Percentiles rank a stretch among this genome's conserved stretches.
These are phyloP conservation scores for Apis florea DNA, from an alignment of 1,140 invertebrate species.

Conservation along the genomic window DNA sequence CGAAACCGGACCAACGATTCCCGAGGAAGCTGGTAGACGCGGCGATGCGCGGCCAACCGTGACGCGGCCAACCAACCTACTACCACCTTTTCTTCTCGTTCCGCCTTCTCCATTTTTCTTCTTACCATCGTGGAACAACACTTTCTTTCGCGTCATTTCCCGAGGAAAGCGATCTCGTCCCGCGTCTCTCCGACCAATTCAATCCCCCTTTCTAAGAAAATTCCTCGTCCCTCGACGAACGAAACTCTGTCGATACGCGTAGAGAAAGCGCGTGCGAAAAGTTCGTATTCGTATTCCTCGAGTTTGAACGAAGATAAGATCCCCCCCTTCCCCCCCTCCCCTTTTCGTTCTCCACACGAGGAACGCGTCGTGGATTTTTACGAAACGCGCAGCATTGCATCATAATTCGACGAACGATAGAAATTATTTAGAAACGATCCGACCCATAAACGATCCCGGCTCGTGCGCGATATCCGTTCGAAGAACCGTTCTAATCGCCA, in stretches of 20 bases:
- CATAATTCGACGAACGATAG: not conserved
- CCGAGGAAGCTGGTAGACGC: not conserved
- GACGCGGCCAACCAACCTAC: constrained; percentile 8
- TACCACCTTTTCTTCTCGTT: not conserved
- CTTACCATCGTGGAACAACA: constrained; percentile 14
- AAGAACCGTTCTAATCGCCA: not conserved
- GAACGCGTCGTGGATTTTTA: not conserved
- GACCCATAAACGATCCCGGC: not conserved
- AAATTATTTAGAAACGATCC: not conserved
- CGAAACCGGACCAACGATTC: constrained; percentile 19
- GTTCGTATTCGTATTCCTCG: too few relatives aligned
- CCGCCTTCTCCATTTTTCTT: constrained; percentile 8
- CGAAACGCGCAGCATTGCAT: not conserved
- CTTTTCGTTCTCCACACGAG: too few relatives aligned
- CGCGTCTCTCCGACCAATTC: too few relatives aligned
- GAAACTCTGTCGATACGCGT: too few relatives aligned
- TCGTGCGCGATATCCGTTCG: not conserved
- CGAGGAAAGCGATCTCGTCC: constrained; percentile 12
- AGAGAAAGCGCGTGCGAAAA: too few relatives aligned
- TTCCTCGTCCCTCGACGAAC: too few relatives aligned
- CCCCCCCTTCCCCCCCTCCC: too few relatives aligned
- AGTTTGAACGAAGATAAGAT: too few relatives aligned
- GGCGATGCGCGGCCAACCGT: not conserved
- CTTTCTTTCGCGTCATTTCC: constrained; percentile 45
- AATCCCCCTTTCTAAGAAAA: too few relatives aligned